Evolutionary conservation across 2,888 invertebrate genomes (phyloP), one percentile per base, ranked within the genome.

Genomic region (Agrochola circellaris): DNA sequence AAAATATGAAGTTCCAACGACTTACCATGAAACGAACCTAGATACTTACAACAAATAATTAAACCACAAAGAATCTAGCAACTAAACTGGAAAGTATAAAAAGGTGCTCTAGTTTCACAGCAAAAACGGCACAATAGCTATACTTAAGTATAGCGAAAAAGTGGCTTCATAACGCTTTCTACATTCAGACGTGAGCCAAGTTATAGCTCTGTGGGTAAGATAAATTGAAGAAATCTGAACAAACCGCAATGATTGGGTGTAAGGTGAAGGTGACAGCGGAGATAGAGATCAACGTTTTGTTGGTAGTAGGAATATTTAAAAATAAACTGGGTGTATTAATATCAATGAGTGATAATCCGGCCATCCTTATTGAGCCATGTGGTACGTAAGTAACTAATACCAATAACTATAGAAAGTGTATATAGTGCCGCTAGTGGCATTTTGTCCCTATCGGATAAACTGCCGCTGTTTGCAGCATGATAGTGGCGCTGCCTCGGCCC

Each of bases 141-240:
- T 74, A 69, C 62, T 85, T 78, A 78, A 79, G 64, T 20, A 79
- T 70, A 84, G 83, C 80, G 89, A 90, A 93, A 93, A 92, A 90
- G 86, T 79, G 85, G 89, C 74, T 81, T 81, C 74, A 79, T 79
- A 77, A 77, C 81, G 81, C 94, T 95, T 95, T 95, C 95, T 94
- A 94, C 88, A 82, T 73, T 81, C 81, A 83, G 85, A 81, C 86
- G 86, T 80, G 81, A 85, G 76, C 78, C 78, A 83, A 91, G 90
- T 92, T 90, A 87, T 92, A 82, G 73, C 73, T 77, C 83, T 87
- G 90, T 93, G 93, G 80, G 72, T 54, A 61, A 60, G 48, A 77
- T 77, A 77, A 81, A 95, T 94, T 94, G 93, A 93, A 94, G 93
- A 94, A 93, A 94, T 93, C 92, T 93, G 91, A 89, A 89, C 86